These are phyloP conservation scores for Phania funesta DNA, from an alignment of 2,888 invertebrate species.

Conservation along the genomic window DNA sequence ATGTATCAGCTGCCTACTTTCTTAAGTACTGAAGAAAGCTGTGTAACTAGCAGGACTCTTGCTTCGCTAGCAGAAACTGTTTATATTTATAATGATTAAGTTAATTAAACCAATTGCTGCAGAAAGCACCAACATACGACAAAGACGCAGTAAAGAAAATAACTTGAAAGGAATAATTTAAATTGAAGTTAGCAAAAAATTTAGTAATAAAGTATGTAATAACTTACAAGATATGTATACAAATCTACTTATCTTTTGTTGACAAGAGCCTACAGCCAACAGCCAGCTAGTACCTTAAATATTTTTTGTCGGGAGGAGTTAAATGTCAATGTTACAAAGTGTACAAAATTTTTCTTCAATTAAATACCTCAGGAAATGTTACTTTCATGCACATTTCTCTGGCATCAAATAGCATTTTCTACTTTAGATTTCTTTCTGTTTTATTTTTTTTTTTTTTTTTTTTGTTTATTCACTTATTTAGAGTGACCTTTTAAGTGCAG, in stretches of 20 bases:
- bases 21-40: constrained; percentile 20
- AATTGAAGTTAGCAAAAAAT: background rate
- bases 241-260: constrained; percentile 1
- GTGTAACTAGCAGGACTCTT: background rate
- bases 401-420: too few species aligned
- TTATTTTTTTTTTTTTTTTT: too few species aligned
- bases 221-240: constrained; percentile 18
- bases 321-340: too few species aligned
- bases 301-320: too few species aligned
- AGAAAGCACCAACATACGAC: background rate
- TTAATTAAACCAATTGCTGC: constrained; percentile 48
- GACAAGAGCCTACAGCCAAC: constrained; percentile 29
- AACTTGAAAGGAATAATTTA: background rate
- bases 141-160: constrained; percentile 3
- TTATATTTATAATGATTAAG: constrained; percentile 55
- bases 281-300: constrained; percentile 36
- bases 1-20: constrained; percentile 43
- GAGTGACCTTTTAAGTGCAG: too few species aligned
- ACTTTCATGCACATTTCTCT: too few species aligned
- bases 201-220: constrained; percentile 32
- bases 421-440: too few species aligned
- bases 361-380: too few species aligned
- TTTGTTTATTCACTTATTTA: too few species aligned
- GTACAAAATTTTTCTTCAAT: too few species aligned
- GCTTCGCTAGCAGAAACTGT: background rate